phyloP scores from a whole-genome alignment of 2,797 vertebrate genomes.

The Cryptoprocta ferox region DNA sequence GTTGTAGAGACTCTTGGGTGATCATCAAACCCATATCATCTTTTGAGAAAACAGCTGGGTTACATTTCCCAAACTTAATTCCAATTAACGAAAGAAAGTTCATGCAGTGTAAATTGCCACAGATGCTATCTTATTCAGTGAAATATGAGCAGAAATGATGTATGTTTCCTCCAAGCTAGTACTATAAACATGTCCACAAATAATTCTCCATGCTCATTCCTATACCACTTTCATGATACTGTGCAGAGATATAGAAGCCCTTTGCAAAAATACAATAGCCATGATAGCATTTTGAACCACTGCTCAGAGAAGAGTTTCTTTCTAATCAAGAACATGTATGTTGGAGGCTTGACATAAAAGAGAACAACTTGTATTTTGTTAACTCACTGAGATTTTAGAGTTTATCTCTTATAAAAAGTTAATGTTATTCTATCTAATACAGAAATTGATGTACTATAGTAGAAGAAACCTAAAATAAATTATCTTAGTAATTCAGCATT shows the following conservation, averaged over 20 bases:
- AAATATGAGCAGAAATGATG: neutral
- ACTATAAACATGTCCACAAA: neutral
- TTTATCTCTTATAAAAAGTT: neutral
- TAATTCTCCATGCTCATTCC: neutral
- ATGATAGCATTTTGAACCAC: neutral
- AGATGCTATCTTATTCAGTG: neutral
- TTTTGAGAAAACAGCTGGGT: neutral
- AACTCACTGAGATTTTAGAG: slow-evolving; percentile 9
- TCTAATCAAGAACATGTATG: neutral
- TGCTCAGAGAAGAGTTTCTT: neutral
- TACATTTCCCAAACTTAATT: neutral
- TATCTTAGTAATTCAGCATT: neutral
- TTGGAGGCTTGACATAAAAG: neutral
- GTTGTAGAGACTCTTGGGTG: neutral
- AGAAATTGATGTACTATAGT: neutral
- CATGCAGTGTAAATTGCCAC: neutral
- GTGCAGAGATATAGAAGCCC: neutral
- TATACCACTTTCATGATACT: neutral
- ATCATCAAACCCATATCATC: neutral
- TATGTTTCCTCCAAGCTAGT: neutral
- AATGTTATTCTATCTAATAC: neutral
- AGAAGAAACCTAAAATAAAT: neutral
- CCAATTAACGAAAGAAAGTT: neutral
- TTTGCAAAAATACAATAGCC: neutral
- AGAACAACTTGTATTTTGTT: neutral